Percentiles rank a stretch among this genome's conserved stretches.
Evolutionary conservation across 2,888 invertebrate species (phyloP).

Genomic region (Lycophotia porphyrea): DNA sequence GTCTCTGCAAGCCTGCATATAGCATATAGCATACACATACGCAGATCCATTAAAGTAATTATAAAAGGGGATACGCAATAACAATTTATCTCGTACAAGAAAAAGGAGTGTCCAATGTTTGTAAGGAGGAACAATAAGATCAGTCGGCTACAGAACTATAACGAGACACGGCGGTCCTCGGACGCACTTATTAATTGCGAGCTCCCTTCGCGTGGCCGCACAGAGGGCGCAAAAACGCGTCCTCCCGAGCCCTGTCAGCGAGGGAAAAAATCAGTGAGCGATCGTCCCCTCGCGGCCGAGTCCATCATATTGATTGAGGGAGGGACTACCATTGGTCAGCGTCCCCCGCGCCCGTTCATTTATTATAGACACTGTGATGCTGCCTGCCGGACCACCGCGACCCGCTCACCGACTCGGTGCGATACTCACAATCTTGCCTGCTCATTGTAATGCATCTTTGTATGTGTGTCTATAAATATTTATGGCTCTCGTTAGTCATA

Average conservation of each 20-base stretch:
- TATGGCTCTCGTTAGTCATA: not conserved
- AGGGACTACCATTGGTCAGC: conserved; percentile 90
- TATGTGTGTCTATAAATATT: conserved; percentile 32
- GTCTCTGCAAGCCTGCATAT: not conserved
- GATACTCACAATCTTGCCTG: conserved; percentile 70
- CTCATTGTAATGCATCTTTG: conserved; percentile 69
- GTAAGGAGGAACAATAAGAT: conserved; percentile 61
- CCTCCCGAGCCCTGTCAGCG: conserved; percentile 89
- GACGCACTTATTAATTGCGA: conserved; percentile 88
- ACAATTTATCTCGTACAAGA: conserved; percentile 74
- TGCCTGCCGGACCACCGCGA: conserved; percentile 74
- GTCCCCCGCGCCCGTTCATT: conserved; percentile 90
- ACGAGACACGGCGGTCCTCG: conserved; percentile 71
- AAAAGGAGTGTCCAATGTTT: conserved; percentile 80
- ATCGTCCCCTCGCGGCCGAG: conserved; percentile 90
- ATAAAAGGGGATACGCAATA: conserved; percentile 65
- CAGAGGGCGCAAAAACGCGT: conserved; percentile 89
- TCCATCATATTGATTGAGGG: conserved; percentile 91
- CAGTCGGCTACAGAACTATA: conserved; percentile 52
- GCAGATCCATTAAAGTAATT: conserved; percentile 38
- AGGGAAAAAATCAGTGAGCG: conserved; percentile 91
- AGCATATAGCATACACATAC: conserved; percentile 10
- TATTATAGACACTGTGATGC: conserved; percentile 90
- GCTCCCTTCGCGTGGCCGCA: conserved; percentile 85
- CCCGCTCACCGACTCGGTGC: conserved; percentile 53